Conservation (phyloP, 64 coral and sea anemone genomes). For the Dendrophyllia cribrosa region DNA sequence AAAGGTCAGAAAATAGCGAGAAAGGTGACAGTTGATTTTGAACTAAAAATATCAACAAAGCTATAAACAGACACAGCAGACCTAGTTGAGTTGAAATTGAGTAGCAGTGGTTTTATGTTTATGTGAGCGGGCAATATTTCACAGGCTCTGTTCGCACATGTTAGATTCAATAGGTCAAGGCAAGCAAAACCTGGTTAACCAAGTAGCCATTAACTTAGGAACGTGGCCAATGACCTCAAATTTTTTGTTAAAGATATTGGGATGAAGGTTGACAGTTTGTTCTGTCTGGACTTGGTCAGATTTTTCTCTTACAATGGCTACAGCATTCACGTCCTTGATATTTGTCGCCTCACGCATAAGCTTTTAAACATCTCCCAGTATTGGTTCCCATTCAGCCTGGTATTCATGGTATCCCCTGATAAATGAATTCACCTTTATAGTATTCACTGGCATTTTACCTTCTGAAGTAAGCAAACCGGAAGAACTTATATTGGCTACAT, state of each 20-base stretch:
- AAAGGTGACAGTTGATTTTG: too few relatives aligned
- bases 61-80: too few relatives aligned
- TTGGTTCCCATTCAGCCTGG: conserved; percentile 67
- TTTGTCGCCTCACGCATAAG: conserved; percentile 73
- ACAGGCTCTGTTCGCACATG: too few relatives aligned
- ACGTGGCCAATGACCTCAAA: conserved; percentile 61
- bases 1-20: too few relatives aligned
- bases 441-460: conserved; percentile 52
- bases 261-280: conserved; percentile 44
- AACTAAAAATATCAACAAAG: too few relatives aligned
- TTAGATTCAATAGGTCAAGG: too few relatives aligned
- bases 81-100: too few relatives aligned
- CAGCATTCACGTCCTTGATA: conserved; percentile 77
- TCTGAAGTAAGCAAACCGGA: neutral
- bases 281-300: conserved; percentile 34
- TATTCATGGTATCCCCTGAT: conserved; percentile 77
- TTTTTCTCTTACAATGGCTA: conserved; percentile 69
- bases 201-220: conserved; percentile 62
- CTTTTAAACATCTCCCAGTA: conserved; percentile 76
- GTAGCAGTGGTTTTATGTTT: too few relatives aligned
- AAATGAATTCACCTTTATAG: conserved; percentile 70
- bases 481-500: neutral
- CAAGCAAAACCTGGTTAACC: conserved; percentile 47
- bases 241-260: conserved; percentile 60
- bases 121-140: too few relatives aligned